A percentile compares a stretch with the other conserved stretches of the same genome.
Evolutionary conservation across 2,888 invertebrate genomes (phyloP).

Genomic region (Meiosimyza platycephala): DNA sequence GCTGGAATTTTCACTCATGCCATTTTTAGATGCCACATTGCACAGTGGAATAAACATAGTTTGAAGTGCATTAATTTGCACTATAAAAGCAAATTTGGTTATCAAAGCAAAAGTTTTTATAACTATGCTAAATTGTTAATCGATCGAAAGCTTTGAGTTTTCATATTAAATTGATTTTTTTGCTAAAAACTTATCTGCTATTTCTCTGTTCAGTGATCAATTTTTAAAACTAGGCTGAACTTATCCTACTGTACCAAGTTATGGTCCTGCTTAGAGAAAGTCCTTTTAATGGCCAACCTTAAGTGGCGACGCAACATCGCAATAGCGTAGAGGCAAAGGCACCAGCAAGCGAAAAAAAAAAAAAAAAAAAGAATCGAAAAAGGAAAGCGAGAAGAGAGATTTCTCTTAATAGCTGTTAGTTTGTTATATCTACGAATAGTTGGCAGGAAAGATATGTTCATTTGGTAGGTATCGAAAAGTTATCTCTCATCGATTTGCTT

Average conservation of each 20-base stretch:
- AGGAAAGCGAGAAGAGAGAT: background rate
- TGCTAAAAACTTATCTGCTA: too few species aligned
- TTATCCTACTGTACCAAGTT: background rate
- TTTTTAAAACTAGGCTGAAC: too few species aligned
- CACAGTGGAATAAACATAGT: background rate
- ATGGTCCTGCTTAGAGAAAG: conserved; percentile 14
- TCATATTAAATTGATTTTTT: too few species aligned
- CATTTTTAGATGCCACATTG: background rate
- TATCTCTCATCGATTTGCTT: conserved; percentile 33
- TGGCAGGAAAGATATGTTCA: conserved; percentile 15
- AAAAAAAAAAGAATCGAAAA: too few species aligned
- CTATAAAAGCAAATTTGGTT: too few species aligned
- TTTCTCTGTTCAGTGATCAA: too few species aligned
- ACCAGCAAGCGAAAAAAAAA: background rate
- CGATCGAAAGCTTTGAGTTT: too few species aligned
- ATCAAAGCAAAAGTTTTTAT: too few species aligned
- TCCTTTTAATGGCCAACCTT: conserved; percentile 28
- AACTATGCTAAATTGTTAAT: too few species aligned
- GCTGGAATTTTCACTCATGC: conserved; percentile 30
- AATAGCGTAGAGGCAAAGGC: background rate
- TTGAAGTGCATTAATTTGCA: background rate
- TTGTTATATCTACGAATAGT: conserved; percentile 14
- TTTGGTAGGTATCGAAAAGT: conserved; percentile 10
- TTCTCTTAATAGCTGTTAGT: background rate
- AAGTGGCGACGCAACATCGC: background rate